Evolutionary conservation across 2,797 vertebrate genomes (phyloP), one percentile per base, ranked within the genome.

Genomic region (Rhinoraja longicauda): DNA sequence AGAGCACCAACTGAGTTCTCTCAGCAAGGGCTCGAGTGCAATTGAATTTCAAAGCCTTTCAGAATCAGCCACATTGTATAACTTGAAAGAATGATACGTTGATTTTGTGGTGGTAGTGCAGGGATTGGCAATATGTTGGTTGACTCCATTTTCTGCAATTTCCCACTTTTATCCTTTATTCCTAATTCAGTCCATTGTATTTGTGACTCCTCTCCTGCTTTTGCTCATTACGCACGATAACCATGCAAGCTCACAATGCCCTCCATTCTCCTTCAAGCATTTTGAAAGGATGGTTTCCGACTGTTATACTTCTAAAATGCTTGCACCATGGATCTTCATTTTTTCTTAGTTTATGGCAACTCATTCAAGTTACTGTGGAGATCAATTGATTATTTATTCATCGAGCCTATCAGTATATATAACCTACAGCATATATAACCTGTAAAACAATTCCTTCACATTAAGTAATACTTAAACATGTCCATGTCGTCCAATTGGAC

Each of bases 21-120:
- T n/a, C 29, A 59, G 82, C 59, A 62, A 59, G 59, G 45, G 1
- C 10, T 57, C 45, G 9, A 82, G 24, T 53, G 57, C 29, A 62
- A 62, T 62, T 86, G 53, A 86, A 86, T 15, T 86, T 59, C 26
- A 62, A 62, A 4, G 12, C 82, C 29, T 32, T 86, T 88, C 29
- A 57, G 45, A 88, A 88, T 88, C 59, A 88, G n/a, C n/a, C 13
- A 64, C 29, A 32, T 88, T 88, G n/a, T 88, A 88, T 32, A 88
- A 32, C 82, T 32, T 32, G 62, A 88, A n/a, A 88, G 5, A 62
- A 64, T 88, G 13, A 17, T 64, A 64, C 13, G 32, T 88, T 64
- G 57, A 88, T 64, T 32, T 39, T 88, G 4, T 88, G 57, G 59
- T 32, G 29, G 4, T 32, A 32, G 12, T 32, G 10, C 13, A 88